Percentiles rank a stretch among this genome's conserved stretches.
phyloP scores from a whole-genome alignment of 2,113 vertebrate species.

The Scopus umbretta region DNA sequence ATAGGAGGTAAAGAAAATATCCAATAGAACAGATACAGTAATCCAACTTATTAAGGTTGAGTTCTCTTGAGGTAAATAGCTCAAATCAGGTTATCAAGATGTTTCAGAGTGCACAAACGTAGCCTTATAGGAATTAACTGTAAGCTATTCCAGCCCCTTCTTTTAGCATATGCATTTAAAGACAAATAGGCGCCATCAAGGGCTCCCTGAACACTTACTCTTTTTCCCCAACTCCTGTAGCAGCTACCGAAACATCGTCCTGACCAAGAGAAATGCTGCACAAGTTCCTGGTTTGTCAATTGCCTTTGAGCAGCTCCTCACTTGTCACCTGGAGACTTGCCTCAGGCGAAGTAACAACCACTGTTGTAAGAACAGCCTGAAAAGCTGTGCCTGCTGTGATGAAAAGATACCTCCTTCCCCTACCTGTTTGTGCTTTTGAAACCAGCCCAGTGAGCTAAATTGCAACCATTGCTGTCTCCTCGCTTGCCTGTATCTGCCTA shows the following conservation, averaged over 20 bases:
- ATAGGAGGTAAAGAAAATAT: not conserved
- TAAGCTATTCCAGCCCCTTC: not conserved
- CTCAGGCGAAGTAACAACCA: not conserved
- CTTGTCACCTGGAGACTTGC: not conserved
- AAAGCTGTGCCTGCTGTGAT: not conserved
- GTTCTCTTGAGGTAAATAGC: not conserved
- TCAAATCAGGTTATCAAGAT: not conserved
- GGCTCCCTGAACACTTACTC: not conserved
- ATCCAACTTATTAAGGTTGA: not conserved
- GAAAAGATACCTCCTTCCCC: not conserved
- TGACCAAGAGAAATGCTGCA: not conserved
- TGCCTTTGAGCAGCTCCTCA: not conserved
- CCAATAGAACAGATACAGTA: not conserved
- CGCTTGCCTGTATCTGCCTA: not conserved
- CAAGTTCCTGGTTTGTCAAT: not conserved
- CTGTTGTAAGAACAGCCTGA: not conserved
- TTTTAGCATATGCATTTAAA: not conserved
- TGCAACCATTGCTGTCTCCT: not conserved
- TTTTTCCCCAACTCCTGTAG: not conserved
- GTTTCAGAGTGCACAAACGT: not conserved
- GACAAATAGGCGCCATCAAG: not conserved
- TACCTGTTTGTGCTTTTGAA: not conserved
- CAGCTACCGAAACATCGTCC: not conserved
- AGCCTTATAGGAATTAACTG: not conserved
- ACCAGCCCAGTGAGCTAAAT: not conserved